Evolutionary conservation across 2,888 invertebrate genomes (phyloP).

Genomic region (Linyphia triangularis): DNA sequence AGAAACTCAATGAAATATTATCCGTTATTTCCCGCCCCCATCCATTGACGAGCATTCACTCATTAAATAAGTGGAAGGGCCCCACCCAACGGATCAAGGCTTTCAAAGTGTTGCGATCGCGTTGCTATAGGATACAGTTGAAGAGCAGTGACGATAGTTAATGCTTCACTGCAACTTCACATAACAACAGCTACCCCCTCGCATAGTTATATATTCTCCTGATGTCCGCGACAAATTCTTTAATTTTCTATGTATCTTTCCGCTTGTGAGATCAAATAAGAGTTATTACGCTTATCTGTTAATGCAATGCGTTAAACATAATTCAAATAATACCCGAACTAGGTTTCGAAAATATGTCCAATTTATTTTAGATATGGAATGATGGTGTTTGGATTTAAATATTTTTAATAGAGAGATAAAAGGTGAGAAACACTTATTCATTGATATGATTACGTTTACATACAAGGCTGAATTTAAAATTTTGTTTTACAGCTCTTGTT

Average conservation of each 20-base stretch:
- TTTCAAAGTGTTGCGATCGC: constrained; percentile 51
- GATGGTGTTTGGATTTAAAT: too few relatives aligned
- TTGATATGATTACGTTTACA: too few relatives aligned
- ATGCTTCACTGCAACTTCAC: constrained; percentile 52
- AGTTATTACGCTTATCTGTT: too few relatives aligned
- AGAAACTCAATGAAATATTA: constrained; percentile 35
- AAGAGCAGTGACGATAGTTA: constrained; percentile 44
- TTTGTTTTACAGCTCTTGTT: too few relatives aligned
- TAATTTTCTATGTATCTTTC: constrained; percentile 27
- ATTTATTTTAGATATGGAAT: too few relatives aligned
- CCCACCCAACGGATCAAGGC: constrained; percentile 56
- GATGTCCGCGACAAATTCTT: not conserved
- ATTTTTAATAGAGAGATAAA: too few relatives aligned
- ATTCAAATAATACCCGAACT: too few relatives aligned
- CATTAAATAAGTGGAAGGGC: constrained; percentile 60
- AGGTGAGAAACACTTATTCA: too few relatives aligned
- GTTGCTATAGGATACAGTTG: constrained; percentile 46
- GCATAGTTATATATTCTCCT: constrained; percentile 17
- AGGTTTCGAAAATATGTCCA: too few relatives aligned
- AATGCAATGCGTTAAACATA: too few relatives aligned
- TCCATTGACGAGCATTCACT: not conserved
- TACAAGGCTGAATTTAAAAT: too few relatives aligned
- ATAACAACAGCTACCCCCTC: constrained; percentile 50
- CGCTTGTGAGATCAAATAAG: not conserved
- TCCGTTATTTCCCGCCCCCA: not conserved